Evolutionary conservation across 1,140 invertebrate genomes (phyloP).

Genomic region (Drosophila elegans): DNA sequence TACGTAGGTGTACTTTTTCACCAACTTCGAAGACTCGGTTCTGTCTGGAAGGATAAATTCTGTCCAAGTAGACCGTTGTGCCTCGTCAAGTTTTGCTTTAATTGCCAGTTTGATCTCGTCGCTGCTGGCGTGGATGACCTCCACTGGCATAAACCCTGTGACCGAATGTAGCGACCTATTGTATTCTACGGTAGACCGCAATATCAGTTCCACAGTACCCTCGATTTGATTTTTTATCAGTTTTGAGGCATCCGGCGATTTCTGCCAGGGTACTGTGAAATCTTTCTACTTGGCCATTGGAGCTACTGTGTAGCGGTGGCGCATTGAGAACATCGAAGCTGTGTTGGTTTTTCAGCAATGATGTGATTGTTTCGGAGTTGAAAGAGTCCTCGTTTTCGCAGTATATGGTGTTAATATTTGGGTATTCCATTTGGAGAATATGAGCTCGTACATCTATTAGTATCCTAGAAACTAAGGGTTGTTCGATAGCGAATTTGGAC

Average conservation of each 20-base stretch:
- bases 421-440: slow-evolving; percentile 32
- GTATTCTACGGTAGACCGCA: background rate
- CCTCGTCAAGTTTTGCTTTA: no score
- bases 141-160: background rate
- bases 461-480: slow-evolving; percentile 27
- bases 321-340: slow-evolving; percentile 10
- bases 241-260: slow-evolving; percentile 21
- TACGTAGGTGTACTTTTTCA: background rate
- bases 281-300: slow-evolving; percentile 41
- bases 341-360: background rate
- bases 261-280: slow-evolving; percentile 33
- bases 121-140: background rate
- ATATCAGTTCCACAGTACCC: background rate
- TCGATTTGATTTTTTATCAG: no score
- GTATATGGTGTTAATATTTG: slow-evolving; percentile 22
- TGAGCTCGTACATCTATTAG: slow-evolving; percentile 19
- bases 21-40: background rate
- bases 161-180: background rate
- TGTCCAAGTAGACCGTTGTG: background rate
- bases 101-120: no score
- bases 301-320: slow-evolving; percentile 27
- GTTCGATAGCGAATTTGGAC: slow-evolving; percentile 37
- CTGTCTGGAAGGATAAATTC: background rate
- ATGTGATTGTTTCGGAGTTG: slow-evolving; percentile 15
- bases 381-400: slow-evolving; percentile 33